Conservation (phyloP, 2,888 invertebrate species). For the Pardosa pseudoannulata region DNA sequence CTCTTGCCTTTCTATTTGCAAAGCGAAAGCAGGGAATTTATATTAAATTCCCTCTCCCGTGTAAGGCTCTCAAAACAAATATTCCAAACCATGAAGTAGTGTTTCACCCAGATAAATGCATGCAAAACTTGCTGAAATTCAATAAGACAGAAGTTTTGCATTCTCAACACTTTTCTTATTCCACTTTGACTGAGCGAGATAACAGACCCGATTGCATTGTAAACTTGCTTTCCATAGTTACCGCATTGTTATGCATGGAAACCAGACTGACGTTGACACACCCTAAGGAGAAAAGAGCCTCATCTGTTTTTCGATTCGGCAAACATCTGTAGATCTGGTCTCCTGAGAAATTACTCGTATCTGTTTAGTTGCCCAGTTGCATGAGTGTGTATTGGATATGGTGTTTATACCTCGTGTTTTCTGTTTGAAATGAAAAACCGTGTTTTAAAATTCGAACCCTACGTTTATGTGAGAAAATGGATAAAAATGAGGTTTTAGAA, state of each 20-base stretch:
- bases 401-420: not conserved
- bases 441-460: not conserved
- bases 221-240: not conserved
- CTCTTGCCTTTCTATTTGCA: too few species aligned
- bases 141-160: not conserved
- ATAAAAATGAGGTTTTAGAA: too few species aligned
- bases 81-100: not conserved
- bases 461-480: not conserved
- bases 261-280: conserved; percentile 2
- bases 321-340: conserved; percentile 1
- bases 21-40: too few species aligned
- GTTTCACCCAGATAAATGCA: not conserved
- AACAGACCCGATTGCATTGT: not conserved
- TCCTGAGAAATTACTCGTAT: not conserved
- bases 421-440: not conserved
- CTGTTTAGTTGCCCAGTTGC: not conserved
- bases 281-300: not conserved
- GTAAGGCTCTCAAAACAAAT: not conserved
- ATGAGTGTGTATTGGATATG: not conserved
- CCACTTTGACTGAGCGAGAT: not conserved
- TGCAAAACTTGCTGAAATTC: not conserved
- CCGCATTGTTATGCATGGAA: not conserved
- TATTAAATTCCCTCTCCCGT: not conserved
- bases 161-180: not conserved
- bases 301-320: not conserved